Evolutionary conservation across 2,888 invertebrate species (phyloP).

Genomic region (Chaetoderma sp.): DNA sequence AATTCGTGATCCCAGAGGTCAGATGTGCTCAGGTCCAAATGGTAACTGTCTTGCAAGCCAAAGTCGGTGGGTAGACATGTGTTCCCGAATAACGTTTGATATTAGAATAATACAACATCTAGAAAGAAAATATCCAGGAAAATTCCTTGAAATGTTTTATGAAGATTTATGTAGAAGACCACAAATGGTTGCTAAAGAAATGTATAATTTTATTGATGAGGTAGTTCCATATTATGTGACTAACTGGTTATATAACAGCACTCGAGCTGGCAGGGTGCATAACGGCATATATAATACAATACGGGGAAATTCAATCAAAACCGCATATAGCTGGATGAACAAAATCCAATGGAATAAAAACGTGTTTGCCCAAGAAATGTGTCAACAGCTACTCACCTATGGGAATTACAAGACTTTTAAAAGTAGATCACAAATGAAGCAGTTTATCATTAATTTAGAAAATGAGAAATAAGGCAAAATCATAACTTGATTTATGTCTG

Average conservation of each 20-base stretch:
- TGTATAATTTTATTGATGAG: neutral
- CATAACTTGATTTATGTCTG: too few species aligned
- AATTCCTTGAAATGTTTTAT: neutral
- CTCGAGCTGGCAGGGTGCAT: neutral
- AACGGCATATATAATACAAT: neutral
- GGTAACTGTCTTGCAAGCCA: neutral
- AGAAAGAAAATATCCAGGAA: neutral
- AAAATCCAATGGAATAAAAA: neutral
- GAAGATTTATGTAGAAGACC: neutral
- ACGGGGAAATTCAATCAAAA: neutral
- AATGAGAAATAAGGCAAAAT: too few species aligned
- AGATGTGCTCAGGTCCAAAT: neutral
- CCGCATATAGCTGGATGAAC: neutral
- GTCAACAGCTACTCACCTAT: neutral
- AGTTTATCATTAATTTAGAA: neutral
- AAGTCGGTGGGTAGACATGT: neutral
- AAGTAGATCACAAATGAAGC: neutral
- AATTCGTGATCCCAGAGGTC: conserved; percentile 38
- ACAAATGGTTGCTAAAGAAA: neutral
- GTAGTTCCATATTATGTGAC: neutral
- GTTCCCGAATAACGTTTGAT: neutral
- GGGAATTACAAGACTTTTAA: neutral
- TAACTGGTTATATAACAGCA: neutral
- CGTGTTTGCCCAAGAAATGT: neutral
- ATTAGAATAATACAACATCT: neutral